Evolutionary conservation across 2,113 vertebrate genomes (phyloP).

Genomic region (Lepisosteus oculatus): DNA sequence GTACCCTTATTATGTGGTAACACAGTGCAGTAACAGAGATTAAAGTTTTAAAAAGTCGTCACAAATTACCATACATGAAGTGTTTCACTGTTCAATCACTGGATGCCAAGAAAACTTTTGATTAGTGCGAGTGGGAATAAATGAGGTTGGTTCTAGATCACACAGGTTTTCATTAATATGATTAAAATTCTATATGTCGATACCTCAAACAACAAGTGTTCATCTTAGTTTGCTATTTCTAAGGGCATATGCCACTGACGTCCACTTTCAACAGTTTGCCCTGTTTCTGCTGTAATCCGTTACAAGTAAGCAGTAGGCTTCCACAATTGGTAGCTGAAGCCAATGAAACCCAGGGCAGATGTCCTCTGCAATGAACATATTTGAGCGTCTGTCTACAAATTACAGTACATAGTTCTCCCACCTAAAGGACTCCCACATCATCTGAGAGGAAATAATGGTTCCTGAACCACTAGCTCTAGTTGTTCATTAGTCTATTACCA

Average conservation of each 20-base stretch:
- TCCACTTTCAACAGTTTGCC: no score
- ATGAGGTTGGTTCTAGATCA: background rate
- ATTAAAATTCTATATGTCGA: no score
- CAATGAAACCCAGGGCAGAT: slow-evolving; percentile 30
- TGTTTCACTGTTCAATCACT: no score
- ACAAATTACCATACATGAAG: no score
- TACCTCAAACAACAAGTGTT: no score
- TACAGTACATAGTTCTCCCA: slow-evolving; percentile 17
- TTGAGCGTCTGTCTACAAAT: slow-evolving; percentile 27
- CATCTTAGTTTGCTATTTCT: no score
- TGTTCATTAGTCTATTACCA: no score
- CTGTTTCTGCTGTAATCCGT: background rate
- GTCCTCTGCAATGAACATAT: slow-evolving; percentile 32
- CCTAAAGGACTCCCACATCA: slow-evolving; percentile 34
- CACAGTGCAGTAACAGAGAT: background rate
- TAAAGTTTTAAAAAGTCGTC: no score
- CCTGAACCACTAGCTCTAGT: no score
- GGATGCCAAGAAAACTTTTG: background rate
- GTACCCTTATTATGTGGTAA: background rate
- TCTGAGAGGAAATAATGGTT: slow-evolving; percentile 34
- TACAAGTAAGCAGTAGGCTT: slow-evolving; percentile 38
- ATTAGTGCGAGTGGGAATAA: background rate
- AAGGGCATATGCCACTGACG: no score
- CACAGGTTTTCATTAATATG: no score
- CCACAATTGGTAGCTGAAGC: slow-evolving; percentile 32